Base-by-base conservation (phyloP, 2,797 vertebrate species). In the Xenentodon cancila region DNA sequence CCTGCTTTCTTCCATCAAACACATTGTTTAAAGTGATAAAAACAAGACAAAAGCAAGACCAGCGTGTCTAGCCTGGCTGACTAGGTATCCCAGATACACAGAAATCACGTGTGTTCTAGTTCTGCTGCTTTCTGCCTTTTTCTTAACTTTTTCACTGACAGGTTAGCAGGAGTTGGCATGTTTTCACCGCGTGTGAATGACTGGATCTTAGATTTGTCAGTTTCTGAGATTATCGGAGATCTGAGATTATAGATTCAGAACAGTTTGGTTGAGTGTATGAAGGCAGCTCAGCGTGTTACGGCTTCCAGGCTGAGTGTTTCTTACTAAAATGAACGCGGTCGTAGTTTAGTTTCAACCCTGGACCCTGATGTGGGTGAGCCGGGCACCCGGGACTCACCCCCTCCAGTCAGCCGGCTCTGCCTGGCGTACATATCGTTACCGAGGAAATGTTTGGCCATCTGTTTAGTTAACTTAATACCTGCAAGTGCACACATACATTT, bases 1-100 rank as follows among this genome's bases (percentile, higher is more conserved):
- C 60, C 67, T 81, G 75, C 68, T 74, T 73, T 73, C 75, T 59
- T 79, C 62, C 64, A 66, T 85, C 65, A 72, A 81, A 91, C 75
- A 75, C 73, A 54, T 82, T 44, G 65, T 80, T 84, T 45, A 40
- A 64, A 80, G 73, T 77, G 75, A 85, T 40, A 40, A 16, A 40
- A 40, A 40, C 37, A 15, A 40, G 37, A 69, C 80, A 86, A 89
- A 90, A 83, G 68, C 77, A 81, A 81, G 84, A 88, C 75, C 73
- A 79, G 75, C 85, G 82, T 80, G 78, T 64, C 77, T 84, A 77
- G 71, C 77, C 84, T 77, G 81, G 80, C 84, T 82, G 60, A 77
- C 81, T 90, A 84, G 56, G 25, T 85, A 87, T 88, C 73, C 85
- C 91, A 92, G 88, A 84, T 86, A 75, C 77, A 73, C 16, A 54